Evolutionary conservation across 1,140 invertebrate genomes (phyloP).

Genomic region (Papilio polytes): DNA sequence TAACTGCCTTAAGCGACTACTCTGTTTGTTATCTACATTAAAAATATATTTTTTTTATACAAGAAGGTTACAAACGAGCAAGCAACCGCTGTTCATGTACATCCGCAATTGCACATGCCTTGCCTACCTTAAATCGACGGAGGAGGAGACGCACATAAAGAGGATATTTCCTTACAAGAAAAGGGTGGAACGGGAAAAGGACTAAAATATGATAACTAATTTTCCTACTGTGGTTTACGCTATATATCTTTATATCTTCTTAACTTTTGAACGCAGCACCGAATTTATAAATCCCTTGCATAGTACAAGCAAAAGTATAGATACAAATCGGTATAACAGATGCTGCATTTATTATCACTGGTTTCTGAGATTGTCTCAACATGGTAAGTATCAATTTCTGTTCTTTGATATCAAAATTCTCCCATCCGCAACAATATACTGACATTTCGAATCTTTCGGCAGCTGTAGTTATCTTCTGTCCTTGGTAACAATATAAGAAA

Average conservation of each 20-base stretch:
- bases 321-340: constrained; percentile 50
- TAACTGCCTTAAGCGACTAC: neutral
- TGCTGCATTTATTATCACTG: constrained; percentile 49
- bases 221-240: neutral
- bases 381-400: constrained; percentile 48
- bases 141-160: too few species aligned
- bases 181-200: too few species aligned
- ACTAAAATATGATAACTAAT: too few species aligned
- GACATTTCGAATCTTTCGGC: constrained; percentile 53
- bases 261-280: constrained; percentile 54
- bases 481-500: constrained; percentile 57
- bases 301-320: constrained; percentile 51
- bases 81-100: too few species aligned
- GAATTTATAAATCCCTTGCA: constrained; percentile 56
- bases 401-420: constrained; percentile 47
- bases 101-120: too few species aligned
- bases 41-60: too few species aligned
- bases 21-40: neutral
- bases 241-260: neutral
- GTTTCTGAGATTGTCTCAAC: constrained; percentile 51
- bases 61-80: too few species aligned
- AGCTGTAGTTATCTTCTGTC: constrained; percentile 53
- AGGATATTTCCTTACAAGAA: too few species aligned
- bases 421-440: constrained; percentile 58
- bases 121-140: too few species aligned